These are phyloP conservation scores for Capromys pilorides DNA, from an alignment of 2,797 vertebrate genomes.

Conservation along the genomic window DNA sequence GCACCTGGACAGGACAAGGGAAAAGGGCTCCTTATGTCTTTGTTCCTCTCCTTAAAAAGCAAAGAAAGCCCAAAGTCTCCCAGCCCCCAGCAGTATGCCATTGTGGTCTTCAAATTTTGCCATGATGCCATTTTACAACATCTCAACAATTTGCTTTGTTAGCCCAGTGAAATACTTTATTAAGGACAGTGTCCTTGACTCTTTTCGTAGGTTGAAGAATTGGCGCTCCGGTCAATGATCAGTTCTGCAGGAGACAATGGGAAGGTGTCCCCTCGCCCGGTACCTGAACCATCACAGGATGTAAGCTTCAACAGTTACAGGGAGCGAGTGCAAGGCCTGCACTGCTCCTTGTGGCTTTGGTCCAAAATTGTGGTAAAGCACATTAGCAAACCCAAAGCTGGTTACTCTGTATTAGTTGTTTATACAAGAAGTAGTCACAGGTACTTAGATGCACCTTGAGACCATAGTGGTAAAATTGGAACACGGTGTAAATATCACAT, in stretches of 20 bases:
- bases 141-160: not conserved
- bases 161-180: not conserved
- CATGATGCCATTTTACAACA: not conserved
- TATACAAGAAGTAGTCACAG: not conserved
- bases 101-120: not conserved
- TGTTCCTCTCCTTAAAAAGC: not conserved
- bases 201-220: conserved; percentile 84
- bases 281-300: conserved; percentile 27
- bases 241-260: conserved; percentile 66
- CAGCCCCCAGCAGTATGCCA: not conserved
- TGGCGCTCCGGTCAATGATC: conserved; percentile 86
- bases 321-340: not conserved
- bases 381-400: not conserved
- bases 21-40: not conserved
- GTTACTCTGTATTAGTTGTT: not conserved
- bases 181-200: conserved; percentile 22
- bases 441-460: not conserved
- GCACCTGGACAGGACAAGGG: not conserved
- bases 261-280: fast-evolving
- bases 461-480: not conserved
- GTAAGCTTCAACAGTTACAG: conserved; percentile 76
- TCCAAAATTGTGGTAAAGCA: not conserved
- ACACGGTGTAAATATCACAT: not conserved
- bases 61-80: not conserved
- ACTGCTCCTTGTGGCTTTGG: not conserved